Percentiles rank a stretch among this genome's conserved stretches.
Conservation (phyloP, 2,888 invertebrate species). For the Drosophila koepferae region DNA sequence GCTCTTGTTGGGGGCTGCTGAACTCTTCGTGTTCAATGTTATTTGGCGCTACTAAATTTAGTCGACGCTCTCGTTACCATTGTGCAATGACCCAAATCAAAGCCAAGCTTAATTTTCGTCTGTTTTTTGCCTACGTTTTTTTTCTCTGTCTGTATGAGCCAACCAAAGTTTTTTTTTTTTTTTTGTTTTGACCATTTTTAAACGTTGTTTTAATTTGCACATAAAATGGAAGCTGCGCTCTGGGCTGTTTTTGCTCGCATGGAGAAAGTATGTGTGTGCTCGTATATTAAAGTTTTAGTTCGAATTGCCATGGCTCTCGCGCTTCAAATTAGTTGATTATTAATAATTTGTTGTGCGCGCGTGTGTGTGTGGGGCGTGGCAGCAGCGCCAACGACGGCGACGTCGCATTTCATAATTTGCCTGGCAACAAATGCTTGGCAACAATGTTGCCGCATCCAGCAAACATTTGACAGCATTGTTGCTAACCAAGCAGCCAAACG, state of each 20-base stretch:
- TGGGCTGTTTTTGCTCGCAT: neutral
- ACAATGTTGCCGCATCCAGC: conserved; percentile 25
- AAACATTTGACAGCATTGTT: conserved; percentile 49
- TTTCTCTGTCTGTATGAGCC: conserved; percentile 4
- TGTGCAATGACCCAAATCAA: conserved; percentile 81
- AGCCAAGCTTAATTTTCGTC: conserved; percentile 53
- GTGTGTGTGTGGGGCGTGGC: conserved; percentile 35
- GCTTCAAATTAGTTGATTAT: conserved; percentile 38
- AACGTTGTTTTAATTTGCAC: conserved; percentile 68
- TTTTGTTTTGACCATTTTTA: conserved; percentile 14
- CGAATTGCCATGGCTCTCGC: conserved; percentile 14
- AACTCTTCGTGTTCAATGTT: conserved; percentile 41
- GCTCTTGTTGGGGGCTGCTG: conserved; percentile 32
- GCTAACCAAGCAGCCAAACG: conserved; percentile 23
- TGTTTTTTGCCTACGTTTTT: conserved; percentile 38
- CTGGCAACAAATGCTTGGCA: conserved; percentile 65
- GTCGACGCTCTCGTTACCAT: conserved; percentile 72
- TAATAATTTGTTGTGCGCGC: conserved; percentile 47
- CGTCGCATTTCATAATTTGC: conserved; percentile 67
- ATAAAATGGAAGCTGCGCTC: conserved; percentile 59
- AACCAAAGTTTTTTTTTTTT: neutral
- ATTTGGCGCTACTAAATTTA: conserved; percentile 69
- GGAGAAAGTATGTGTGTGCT: conserved; percentile 64
- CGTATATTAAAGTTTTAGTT: conserved; percentile 35
- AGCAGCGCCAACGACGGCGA: neutral